Percentiles rank a stretch among this genome's conserved stretches.
Conservation (phyloP, 1,140 invertebrate species). For the Heliconius himera region DNA sequence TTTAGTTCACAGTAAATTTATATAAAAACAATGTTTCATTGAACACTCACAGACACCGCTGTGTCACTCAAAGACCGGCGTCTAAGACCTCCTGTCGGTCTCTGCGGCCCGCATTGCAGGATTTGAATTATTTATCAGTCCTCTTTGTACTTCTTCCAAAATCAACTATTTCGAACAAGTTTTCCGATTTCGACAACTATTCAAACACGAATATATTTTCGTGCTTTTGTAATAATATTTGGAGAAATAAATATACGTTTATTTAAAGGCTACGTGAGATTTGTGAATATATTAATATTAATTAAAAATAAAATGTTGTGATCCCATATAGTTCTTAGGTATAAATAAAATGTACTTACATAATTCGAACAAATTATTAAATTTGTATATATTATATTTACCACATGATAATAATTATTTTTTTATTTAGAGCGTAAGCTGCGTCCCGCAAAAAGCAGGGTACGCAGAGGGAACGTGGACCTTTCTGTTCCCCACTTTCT, state of each 20-base stretch:
- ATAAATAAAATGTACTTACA: too few species aligned
- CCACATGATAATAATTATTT: too few species aligned
- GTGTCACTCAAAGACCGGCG: conserved; percentile 20
- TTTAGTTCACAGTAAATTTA: neutral
- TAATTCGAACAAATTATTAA: too few species aligned
- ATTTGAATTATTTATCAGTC: too few species aligned
- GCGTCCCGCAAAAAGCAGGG: too few species aligned
- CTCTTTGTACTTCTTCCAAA: too few species aligned
- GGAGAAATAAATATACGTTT: neutral
- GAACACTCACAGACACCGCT: neutral
- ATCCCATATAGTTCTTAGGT: too few species aligned
- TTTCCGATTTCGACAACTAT: conserved; percentile 51
- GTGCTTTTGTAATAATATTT: conserved; percentile 11
- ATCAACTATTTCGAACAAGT: conserved; percentile 60
- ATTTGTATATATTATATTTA: too few species aligned
- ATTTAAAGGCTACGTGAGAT: neutral
- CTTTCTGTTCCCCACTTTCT: too few species aligned
- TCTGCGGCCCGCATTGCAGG: conserved; percentile 70
- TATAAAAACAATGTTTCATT: neutral
- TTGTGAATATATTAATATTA: neutral
- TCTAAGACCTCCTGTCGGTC: conserved; percentile 51
- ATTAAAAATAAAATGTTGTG: too few species aligned
- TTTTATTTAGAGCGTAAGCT: too few species aligned
- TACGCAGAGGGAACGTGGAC: too few species aligned
- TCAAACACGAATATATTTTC: conserved; percentile 28